A percentile compares a stretch with the other conserved stretches of the same genome.
Evolutionary conservation across 1,140 invertebrate species (phyloP).

Genomic region (Drosophila miranda): DNA sequence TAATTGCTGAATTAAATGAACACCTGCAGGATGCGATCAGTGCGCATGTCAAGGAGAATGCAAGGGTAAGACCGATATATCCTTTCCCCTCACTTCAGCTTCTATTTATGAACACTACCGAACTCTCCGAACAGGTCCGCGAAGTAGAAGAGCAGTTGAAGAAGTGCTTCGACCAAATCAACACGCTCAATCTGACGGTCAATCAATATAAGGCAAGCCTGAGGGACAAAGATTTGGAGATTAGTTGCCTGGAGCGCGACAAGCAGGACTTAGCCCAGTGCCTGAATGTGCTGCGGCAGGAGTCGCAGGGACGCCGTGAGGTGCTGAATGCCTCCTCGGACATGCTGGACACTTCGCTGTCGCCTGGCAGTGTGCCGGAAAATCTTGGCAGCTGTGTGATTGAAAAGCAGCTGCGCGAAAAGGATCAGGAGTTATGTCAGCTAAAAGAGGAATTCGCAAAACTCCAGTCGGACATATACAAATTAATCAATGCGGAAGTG

Average conservation of each 20-base stretch:
- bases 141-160: not conserved
- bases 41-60: no score
- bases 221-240: slow-evolving; percentile 18
- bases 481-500: no score
- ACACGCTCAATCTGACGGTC: slow-evolving; percentile 43
- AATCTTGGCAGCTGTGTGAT: slow-evolving; percentile 70
- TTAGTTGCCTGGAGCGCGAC: slow-evolving; percentile 41
- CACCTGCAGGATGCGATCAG: no score
- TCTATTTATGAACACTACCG: slow-evolving; percentile 8
- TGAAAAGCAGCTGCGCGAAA: slow-evolving; percentile 74
- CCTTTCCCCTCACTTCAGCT: not conserved
- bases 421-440: slow-evolving; percentile 66
- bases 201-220: slow-evolving; percentile 13
- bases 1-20: no score
- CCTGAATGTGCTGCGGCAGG: slow-evolving; percentile 61
- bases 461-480: not conserved
- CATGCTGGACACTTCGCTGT: slow-evolving; percentile 54
- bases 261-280: slow-evolving; percentile 66
- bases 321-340: slow-evolving; percentile 62
- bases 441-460: slow-evolving; percentile 37
- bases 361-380: slow-evolving; percentile 58
- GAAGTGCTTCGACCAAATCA: slow-evolving; percentile 47
- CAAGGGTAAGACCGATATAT: no score
- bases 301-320: slow-evolving; percentile 42
- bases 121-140: no score